Base-by-base conservation (phyloP, 2,888 invertebrate genomes). In the Drosophila anceps region DNA sequence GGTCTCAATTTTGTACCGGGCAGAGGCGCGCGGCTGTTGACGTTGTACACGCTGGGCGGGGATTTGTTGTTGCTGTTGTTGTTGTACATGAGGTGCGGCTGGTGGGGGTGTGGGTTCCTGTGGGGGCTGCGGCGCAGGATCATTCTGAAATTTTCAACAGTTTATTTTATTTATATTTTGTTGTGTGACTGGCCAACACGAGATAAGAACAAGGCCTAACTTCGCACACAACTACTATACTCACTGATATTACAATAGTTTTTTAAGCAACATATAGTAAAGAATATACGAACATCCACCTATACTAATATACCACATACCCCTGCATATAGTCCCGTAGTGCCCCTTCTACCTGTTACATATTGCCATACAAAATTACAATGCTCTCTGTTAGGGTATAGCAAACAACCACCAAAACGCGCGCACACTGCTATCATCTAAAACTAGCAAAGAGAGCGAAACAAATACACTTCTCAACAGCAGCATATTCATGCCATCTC, bases 91-190 rank as follows among this genome's bases (percentile, higher is more conserved):
- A 65, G 90, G 84, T 85, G 84, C 73, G 77, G 84, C 69, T 60
- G 77, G 55, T 73, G 93, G 94, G 94, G 93, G 95, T 94, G 95
- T 94, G 91, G 94, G 94, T 93, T 95, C 95, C 92, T 94, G 95
- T 92, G 94, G 95, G 90, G 95, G 94, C 94, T 94, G 94, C 93
- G 95, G 93, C 93, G 95, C 93, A 93, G 95, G 94, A 94, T 95
- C 94, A 94, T 95, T 94, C 95, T 95, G 93, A 2, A 90, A 86
- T 68, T 6, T 8, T 15, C 20, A 57, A 31, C 6, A 37, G 20
- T 27, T 46, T 1, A 18, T 41, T 41, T 18, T 33, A 12, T 33
- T 27, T 5, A 13, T 15, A 1, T 37, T 12, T 37, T 37, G 37
- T 37, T 37, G 8, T 18, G 5, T 20, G 4, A 18, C 4, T n/a